Conservation (phyloP, 2,888 invertebrate species). For the Perizoma flavofasciatum region DNA sequence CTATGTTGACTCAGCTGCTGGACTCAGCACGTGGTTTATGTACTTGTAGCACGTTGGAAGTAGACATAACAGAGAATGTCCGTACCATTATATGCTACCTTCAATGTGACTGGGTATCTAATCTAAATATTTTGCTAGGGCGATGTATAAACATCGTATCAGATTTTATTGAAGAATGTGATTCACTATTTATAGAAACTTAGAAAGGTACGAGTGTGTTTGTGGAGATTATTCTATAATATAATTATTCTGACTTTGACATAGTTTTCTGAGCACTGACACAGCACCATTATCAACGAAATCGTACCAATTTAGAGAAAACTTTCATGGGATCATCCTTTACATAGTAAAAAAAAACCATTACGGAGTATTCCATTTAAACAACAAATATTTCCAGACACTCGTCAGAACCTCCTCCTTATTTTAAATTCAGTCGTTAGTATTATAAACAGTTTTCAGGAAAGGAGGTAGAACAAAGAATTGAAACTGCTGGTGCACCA, state of each 20-base stretch:
- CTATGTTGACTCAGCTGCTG: slow-evolving; percentile 53
- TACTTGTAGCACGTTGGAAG: slow-evolving; percentile 31
- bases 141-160: slow-evolving; percentile 18
- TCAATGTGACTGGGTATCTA: slow-evolving; percentile 23
- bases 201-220: neutral
- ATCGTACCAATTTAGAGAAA: no score
- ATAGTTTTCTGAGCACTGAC: no score
- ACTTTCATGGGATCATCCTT: no score
- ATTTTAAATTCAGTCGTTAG: neutral
- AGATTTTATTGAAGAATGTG: slow-evolving; percentile 29
- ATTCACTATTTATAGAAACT: slow-evolving; percentile 12
- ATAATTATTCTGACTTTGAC: no score
- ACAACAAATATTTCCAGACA: neutral
- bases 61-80: slow-evolving; percentile 35
- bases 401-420: neutral
- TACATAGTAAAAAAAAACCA: no score
- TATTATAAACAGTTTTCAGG: no score
- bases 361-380: neutral
- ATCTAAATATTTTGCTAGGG: slow-evolving; percentile 45
- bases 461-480: no score
- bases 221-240: neutral
- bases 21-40: slow-evolving; percentile 50
- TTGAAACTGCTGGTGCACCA: no score
- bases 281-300: no score
- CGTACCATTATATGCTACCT: no score